Evolutionary conservation across 2,888 invertebrate species (phyloP), one percentile per base, ranked within the genome.

Genomic region (Tipula helvola): DNA sequence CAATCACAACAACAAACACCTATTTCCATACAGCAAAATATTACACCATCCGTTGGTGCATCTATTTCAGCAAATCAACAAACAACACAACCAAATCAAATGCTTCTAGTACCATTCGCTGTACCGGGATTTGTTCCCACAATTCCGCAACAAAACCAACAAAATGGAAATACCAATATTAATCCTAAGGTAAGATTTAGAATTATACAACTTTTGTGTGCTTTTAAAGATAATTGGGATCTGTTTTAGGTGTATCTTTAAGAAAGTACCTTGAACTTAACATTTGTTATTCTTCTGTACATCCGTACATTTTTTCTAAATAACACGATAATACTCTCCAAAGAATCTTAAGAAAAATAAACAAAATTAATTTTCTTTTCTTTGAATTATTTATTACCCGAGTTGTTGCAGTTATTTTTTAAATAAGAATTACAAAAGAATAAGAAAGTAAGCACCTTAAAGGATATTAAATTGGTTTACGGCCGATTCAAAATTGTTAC

Each of bases 71-170:
- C 39, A 71, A 41, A 41, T 47, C 28, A 28, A 28, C 28, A 84
- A 41, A 18, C 87, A 84, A 42, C 86, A 86, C 41, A n/a, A 86
- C 44, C 88, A 83, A 87, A 86, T 85, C 88, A 88, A 88, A 90
- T 90, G 90, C 87, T 90, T 10, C 88, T 90, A 86, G 88, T 90
- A 86, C 90, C 90, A 36, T 90, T 90, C 71, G 89, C 90, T 36
- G 85, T 90, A 83, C 90, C 90, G 87, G 89, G 89, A 86, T 89
- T 89, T 87, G 88, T 87, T 84, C 89, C 89, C 3, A 88, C 89
- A 83, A 88, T 89, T 18, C 90, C 18, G 89, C 89, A 86, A 88
- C 89, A 36, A 88, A 89, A 13, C 88, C 89, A 83, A 89, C 90
- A 52, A 86, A 86, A 39, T 86, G 88, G 88, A 86, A 88, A 87